These are phyloP conservation scores for Monomorium pharaonis DNA, from an alignment of 1,140 invertebrate genomes.

Conservation along the genomic window DNA sequence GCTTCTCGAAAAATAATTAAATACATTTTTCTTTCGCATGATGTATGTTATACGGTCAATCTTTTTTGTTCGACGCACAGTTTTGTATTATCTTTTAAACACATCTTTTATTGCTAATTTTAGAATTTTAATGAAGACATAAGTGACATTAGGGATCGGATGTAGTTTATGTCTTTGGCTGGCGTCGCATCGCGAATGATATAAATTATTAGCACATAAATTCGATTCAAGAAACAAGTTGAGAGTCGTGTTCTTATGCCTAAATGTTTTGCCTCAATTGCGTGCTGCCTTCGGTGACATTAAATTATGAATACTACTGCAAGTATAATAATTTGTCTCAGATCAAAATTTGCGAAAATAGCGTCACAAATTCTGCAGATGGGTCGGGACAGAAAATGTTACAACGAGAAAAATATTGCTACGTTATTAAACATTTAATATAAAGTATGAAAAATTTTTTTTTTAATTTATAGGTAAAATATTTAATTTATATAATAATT, in stretches of 20 bases:
- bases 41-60: neutral
- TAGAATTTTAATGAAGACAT: slow-evolving; percentile 25
- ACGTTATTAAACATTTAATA: neutral
- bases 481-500: neutral
- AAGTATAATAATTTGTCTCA: slow-evolving; percentile 7
- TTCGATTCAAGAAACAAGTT: slow-evolving; percentile 45
- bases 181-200: slow-evolving; percentile 11
- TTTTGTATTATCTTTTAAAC: neutral
- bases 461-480: neutral
- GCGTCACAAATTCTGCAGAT: neutral
- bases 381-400: neutral
- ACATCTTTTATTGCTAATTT: slow-evolving; percentile 37
- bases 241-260: neutral
- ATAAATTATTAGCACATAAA: slow-evolving; percentile 47
- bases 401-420: neutral
- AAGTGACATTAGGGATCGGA: slow-evolving; percentile 31
- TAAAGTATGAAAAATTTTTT: neutral
- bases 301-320: slow-evolving; percentile 19
- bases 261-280: slow-evolving; percentile 24
- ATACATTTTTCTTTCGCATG: neutral
- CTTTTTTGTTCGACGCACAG: neutral
- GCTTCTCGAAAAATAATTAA: neutral
- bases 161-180: neutral
- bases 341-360: neutral
- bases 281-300: neutral